Base-by-base conservation (phyloP, 2,888 invertebrate species). In the Sipha maydis region DNA sequence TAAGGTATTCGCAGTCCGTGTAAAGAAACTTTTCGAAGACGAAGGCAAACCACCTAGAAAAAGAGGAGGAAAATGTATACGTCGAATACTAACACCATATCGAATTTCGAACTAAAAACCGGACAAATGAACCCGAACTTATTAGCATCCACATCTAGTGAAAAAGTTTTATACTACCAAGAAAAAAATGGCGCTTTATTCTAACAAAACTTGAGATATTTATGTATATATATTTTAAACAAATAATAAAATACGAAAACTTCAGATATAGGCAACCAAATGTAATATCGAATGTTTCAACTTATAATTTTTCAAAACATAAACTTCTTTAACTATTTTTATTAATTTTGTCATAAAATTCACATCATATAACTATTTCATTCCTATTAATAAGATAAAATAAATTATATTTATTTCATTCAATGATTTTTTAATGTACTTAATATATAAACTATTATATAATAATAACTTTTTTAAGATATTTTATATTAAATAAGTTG, bases 41-140 rank as follows among this genome's bases (percentile, higher is more conserved):
- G 88, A 82, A 78, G 82, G 88, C 82, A 88, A 82, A 88, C 80
- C 88, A 61, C 82, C 80, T 88, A 88, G 80, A 88, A 88, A 88
- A 88, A 80, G 38, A 73, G 78, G 54, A 38, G 54, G 56, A 67
- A 80, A 80, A 75, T 82, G 61, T 82, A 80, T 88, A 82, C 67
- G 80, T 82, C 88, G 82, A 80, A 80, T 82, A 88, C 88, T 82
- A 88, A 88, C 73, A 75, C 88, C 88, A 82, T 88, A 88, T 88
- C 88, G 80, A 82, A 88, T 88, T 75, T 61, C n/a, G 61, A 75
- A 82, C 80, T 82, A 88, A 82, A 88, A 88, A 88, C 75, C 75
- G 75, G 88, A 82, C 80, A 88, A 88, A 88, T 82, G 88, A 88
- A 88, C 88, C 67, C 82, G 41, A 82, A 88, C 88, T 88, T 88